phyloP scores from a whole-genome alignment of 2,113 vertebrate species.

The Falco punctatus region DNA sequence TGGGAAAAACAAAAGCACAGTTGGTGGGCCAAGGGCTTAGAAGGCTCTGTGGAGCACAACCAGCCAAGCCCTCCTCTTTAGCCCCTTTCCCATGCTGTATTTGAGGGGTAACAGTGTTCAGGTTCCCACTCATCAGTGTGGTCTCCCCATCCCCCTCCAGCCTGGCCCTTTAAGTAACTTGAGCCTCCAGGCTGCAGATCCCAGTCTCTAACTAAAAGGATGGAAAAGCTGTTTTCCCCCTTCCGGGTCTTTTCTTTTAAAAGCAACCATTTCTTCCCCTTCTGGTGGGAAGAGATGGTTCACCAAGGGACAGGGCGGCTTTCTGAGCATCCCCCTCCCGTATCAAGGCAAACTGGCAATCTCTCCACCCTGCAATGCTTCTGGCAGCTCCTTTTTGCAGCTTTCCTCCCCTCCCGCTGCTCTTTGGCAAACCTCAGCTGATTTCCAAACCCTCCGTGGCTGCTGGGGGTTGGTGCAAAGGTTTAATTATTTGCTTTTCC shows the following conservation, averaged over 20 bases:
- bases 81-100: background rate
- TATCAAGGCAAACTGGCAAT: background rate
- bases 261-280: background rate
- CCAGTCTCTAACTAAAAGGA: background rate
- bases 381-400: background rate
- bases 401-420: accelerated
- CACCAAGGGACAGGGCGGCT: background rate
- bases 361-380: background rate
- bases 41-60: background rate
- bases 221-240: background rate
- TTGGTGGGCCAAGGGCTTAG: too few relatives aligned
- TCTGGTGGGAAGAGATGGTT: background rate
- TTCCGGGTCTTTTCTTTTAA: background rate
- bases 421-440: background rate
- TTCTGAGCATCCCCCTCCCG: background rate
- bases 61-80: background rate
- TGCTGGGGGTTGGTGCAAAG: background rate
- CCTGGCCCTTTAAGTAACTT: constrained; percentile 29
- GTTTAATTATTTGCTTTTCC: constrained; percentile 63
- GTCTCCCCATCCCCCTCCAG: background rate
- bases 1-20: accelerated
- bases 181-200: background rate
- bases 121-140: accelerated
- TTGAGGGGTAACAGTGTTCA: accelerated
- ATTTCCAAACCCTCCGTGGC: constrained; percentile 11